These are phyloP conservation scores for Ochropacha duplaris DNA, from an alignment of 2,888 invertebrate species.

Conservation along the genomic window DNA sequence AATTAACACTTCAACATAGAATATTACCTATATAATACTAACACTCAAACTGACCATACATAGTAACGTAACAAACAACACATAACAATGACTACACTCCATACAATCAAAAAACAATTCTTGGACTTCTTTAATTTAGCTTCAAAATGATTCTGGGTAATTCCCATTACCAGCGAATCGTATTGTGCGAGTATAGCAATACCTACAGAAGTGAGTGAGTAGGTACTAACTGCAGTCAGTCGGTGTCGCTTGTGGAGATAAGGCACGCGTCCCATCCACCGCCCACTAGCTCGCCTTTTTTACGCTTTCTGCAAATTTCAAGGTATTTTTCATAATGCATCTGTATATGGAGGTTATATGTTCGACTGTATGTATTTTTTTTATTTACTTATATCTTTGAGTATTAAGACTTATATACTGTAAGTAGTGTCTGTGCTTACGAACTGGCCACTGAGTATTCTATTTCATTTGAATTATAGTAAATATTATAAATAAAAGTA, in stretches of 20 bases:
- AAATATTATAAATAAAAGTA: too few species aligned
- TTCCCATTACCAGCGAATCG: not conserved
- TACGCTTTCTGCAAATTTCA: conserved; percentile 40
- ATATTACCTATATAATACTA: not conserved
- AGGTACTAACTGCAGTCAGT: conserved; percentile 35
- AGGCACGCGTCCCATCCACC: conserved; percentile 43
- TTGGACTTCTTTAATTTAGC: not conserved
- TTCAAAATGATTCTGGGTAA: conserved; percentile 1
- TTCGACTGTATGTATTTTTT: too few species aligned
- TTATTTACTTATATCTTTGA: too few species aligned
- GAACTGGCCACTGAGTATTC: too few species aligned
- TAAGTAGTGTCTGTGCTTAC: too few species aligned
- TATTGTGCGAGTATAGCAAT: conserved; percentile 19
- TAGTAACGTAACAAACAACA: too few species aligned
- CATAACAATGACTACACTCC: not conserved
- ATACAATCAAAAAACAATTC: not conserved
- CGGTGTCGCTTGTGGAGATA: conserved; percentile 41
- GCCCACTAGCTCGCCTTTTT: conserved; percentile 36
- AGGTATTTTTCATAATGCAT: conserved; percentile 31
- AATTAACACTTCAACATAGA: not conserved
- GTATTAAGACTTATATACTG: too few species aligned
- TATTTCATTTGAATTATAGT: too few species aligned
- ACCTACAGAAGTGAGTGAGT: conserved; percentile 32
- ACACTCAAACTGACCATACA: not conserved
- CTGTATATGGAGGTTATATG: too few species aligned